Evolutionary conservation across 2,113 vertebrate species (phyloP).

Genomic region (Fukomys damarensis): DNA sequence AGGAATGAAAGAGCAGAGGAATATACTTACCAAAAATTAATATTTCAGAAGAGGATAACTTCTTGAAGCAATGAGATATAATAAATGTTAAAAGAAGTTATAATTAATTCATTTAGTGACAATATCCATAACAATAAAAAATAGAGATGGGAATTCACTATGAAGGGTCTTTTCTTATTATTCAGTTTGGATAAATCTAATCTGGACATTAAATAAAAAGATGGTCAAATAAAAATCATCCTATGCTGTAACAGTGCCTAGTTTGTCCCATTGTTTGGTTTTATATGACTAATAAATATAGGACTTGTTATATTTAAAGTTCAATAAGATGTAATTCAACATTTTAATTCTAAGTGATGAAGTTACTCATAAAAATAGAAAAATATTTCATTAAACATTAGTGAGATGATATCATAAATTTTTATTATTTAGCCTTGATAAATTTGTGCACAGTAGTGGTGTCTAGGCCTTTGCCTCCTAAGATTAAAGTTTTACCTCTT

Average conservation of each 20-base stretch:
- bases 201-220: conserved; percentile 17
- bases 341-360: background rate
- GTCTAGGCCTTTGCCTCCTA: background rate
- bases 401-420: background rate
- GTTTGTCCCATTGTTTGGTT: background rate
- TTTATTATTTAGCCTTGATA: background rate
- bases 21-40: conserved; percentile 40
- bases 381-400: background rate
- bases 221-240: background rate
- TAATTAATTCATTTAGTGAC: conserved; percentile 1
- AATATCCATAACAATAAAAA: conserved; percentile 45
- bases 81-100: conserved; percentile 29
- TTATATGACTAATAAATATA: background rate
- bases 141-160: background rate
- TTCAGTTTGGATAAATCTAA: background rate
- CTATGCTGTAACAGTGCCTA: background rate
- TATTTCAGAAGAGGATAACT: conserved; percentile 35
- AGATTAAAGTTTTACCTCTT: background rate
- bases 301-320: background rate
- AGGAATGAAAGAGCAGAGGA: conserved; percentile 62
- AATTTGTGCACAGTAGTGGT: background rate
- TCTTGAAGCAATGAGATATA: background rate
- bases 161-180: background rate
- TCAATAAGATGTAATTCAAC: background rate
- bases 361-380: background rate